Evolutionary conservation across 1,140 invertebrate species (phyloP).

Genomic region (Lithobius niger): DNA sequence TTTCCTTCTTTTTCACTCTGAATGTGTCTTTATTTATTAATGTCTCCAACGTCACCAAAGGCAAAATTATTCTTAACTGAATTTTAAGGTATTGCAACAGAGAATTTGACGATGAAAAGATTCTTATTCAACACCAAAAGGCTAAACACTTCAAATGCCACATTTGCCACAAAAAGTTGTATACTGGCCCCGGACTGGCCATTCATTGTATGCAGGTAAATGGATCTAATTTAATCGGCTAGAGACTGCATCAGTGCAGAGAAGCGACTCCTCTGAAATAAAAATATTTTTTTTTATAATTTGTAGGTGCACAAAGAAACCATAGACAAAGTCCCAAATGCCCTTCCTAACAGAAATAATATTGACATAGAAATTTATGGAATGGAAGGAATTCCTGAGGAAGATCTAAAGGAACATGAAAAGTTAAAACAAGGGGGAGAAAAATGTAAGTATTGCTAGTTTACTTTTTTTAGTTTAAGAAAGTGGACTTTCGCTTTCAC

Average conservation of each 20-base stretch:
- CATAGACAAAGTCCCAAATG: conserved; percentile 99
- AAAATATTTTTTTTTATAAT: conserved; percentile 18
- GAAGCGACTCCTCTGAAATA: background rate
- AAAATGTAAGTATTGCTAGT: conserved; percentile 20
- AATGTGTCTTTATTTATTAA: conserved; percentile 13
- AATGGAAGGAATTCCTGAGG: conserved; percentile 98
- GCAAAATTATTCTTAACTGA: conserved; percentile 13
- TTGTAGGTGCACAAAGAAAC: conserved; percentile 96
- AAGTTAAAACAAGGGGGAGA: conserved; percentile 52
- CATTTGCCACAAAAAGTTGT: conserved; percentile 98
- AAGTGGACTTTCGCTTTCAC: too few relatives aligned
- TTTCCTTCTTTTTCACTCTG: too few relatives aligned
- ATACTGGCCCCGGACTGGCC: conserved; percentile 92
- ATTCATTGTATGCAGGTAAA: conserved; percentile 99
- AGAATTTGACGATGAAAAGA: conserved; percentile 99
- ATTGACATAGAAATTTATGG: conserved; percentile 99
- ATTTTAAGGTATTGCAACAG: conserved; percentile 92
- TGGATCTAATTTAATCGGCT: too few relatives aligned
- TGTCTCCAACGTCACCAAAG: too few relatives aligned
- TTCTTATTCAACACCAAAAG: conserved; percentile 99
- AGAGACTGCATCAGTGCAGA: too few relatives aligned
- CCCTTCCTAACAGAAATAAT: conserved; percentile 90
- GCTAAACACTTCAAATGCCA: conserved; percentile 99
- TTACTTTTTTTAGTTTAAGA: background rate
- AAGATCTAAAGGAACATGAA: conserved; percentile 89